A percentile compares a stretch with the other conserved stretches of the same genome.
These are phyloP conservation scores for Nomia melanderi DNA, from an alignment of 1,140 invertebrate species.

Conservation along the genomic window DNA sequence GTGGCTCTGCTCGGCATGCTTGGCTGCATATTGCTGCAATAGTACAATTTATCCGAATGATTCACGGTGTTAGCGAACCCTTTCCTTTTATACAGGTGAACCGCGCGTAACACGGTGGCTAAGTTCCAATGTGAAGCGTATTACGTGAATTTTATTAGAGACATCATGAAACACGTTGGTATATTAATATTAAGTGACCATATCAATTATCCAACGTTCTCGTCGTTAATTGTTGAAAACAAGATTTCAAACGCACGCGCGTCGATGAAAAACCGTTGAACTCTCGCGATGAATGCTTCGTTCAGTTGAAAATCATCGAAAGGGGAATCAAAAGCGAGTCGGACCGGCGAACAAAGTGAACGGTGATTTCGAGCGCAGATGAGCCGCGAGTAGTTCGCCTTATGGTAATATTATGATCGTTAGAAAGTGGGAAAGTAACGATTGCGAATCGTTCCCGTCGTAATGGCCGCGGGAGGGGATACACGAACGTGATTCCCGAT, in stretches of 20 bases:
- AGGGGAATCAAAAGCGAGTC: conserved; percentile 11
- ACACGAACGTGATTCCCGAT: background rate
- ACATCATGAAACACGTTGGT: too few relatives aligned
- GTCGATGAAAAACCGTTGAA: too few relatives aligned
- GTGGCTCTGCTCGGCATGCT: conserved; percentile 86
- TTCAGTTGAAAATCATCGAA: background rate
- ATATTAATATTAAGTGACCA: too few relatives aligned
- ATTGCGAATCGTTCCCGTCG: background rate
- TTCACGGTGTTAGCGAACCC: conserved; percentile 19
- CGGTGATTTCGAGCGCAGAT: conserved; percentile 16
- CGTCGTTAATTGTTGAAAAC: too few relatives aligned
- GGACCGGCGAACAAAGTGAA: background rate
- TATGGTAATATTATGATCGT: conserved; percentile 48
- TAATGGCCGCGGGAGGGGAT: background rate
- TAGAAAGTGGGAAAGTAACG: conserved; percentile 57
- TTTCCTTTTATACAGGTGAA: background rate
- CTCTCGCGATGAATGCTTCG: background rate
- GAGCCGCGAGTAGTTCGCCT: conserved; percentile 28
- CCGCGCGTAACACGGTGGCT: background rate
- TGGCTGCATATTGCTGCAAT: conserved; percentile 87
- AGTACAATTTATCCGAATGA: conserved; percentile 44
- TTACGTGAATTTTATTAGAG: too few relatives aligned
- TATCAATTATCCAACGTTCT: too few relatives aligned
- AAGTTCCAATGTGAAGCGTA: too few relatives aligned
- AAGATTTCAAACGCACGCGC: too few relatives aligned